phyloP scores from a whole-genome alignment of 2,888 invertebrate genomes.

The Caenorhabditis sp. region DNA sequence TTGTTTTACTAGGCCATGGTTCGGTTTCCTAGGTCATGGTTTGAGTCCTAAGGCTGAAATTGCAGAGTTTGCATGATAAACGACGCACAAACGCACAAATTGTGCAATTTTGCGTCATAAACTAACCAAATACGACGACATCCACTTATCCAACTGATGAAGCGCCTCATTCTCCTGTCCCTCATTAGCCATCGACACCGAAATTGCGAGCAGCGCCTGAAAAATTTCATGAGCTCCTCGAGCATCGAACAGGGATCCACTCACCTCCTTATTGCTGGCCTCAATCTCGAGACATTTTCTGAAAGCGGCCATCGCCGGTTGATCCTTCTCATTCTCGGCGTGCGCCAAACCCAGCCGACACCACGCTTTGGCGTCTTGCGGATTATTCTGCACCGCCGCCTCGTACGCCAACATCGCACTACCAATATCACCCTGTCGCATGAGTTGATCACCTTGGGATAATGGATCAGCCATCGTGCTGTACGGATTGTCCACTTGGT shows the following conservation, averaged over 20 bases:
- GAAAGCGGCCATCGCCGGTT: conserved; percentile 88
- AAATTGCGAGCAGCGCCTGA: conserved; percentile 84
- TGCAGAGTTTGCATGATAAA: too few relatives aligned
- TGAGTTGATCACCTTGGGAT: conserved; percentile 45
- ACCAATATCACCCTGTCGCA: conserved; percentile 87
- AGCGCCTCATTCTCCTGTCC: conserved; percentile 89
- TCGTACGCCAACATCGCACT: conserved; percentile 96
- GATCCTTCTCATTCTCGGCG: conserved; percentile 97
- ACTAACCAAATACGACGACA: conserved; percentile 25
- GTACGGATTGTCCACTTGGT: conserved; percentile 50
- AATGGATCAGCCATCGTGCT: conserved; percentile 38
- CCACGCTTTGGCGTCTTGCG: conserved; percentile 77
- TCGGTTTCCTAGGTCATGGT: too few relatives aligned
- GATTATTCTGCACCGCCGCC: conserved; percentile 79
- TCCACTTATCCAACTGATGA: conserved; percentile 77
- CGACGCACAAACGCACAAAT: too few relatives aligned
- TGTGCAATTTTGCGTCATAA: too few relatives aligned
- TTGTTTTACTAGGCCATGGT: too few relatives aligned
- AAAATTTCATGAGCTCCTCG: neutral
- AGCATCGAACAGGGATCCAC: too few relatives aligned
- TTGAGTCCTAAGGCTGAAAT: too few relatives aligned
- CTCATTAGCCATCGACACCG: conserved; percentile 95
- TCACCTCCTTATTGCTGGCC: conserved; percentile 56
- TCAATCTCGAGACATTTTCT: conserved; percentile 76
- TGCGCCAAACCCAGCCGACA: conserved; percentile 83